Evolutionary conservation across 2,797 vertebrate genomes (phyloP), one percentile per base, ranked within the genome.

Genomic region (Poecilia picta): DNA sequence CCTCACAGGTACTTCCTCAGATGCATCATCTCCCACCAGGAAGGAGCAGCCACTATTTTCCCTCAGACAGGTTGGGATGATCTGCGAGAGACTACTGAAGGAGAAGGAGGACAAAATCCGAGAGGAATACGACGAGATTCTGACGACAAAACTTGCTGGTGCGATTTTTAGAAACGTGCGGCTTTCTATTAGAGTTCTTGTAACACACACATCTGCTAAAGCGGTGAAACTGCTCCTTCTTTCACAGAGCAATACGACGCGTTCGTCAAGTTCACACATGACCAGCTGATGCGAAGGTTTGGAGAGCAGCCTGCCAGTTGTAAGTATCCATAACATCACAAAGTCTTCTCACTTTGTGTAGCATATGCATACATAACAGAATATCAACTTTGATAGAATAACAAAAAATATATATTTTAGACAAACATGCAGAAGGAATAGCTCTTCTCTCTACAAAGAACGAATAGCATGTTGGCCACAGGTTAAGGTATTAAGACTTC

Each of bases 251-350:
- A 99, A 94, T 99, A 99, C 51, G 98, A 99, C 86, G 97, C 98
- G 0, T 99, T 99, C 87, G 98, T 99, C 95, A 99, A 99, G 96
- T 99, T 99, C 95, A 99, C 98, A 85, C 98, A 99, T 89, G 98
- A 99, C 93, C 98, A 99, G 23, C 96, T 99, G 93, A 99, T 99
- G 98, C 97, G 98, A 95, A 89, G 98, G 95, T 99, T 99, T 80
- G 98, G 98, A 93, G 98, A 99, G 96, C 98, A 99, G 95, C 98
- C 98, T 87, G 98, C 98, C 71, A 99, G 98, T 94, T 99, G 98
- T 99, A 92, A 97, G 98, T 99, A 94, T 71, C 53, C 46, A 74
- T 72, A 13, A 66, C 49, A n/a, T 68, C 72, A 53, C 68, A 18
- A 7, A 45, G 13, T 18, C 13, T 31, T 72, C 43, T 13, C 15